Evolutionary conservation across 1,140 invertebrate species (phyloP).

Genomic region (Mylabris phalerata): DNA sequence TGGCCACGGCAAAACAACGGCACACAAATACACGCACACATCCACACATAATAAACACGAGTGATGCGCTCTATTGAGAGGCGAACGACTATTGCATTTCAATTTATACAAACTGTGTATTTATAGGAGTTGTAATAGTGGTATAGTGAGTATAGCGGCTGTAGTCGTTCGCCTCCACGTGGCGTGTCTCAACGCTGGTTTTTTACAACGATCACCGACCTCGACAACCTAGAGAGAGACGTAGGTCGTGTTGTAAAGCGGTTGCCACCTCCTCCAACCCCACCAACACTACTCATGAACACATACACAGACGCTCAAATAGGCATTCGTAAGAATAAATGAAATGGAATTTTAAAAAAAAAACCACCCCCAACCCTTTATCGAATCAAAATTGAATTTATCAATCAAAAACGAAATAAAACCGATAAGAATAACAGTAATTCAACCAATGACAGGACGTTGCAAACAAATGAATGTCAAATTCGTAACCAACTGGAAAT

Average conservation of each 20-base stretch:
- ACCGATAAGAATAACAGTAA: too few relatives aligned
- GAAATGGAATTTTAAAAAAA: too few relatives aligned
- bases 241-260: constrained; percentile 34
- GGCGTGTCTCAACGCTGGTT: constrained; percentile 30
- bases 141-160: constrained; percentile 27
- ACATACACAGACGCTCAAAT: too few relatives aligned
- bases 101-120: not conserved
- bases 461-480: too few relatives aligned
- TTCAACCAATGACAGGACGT: too few relatives aligned
- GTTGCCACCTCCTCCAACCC: constrained; percentile 6
- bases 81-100: constrained; percentile 32
- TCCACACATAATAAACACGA: too few relatives aligned
- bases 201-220: constrained; percentile 44
- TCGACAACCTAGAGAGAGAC: constrained; percentile 43
- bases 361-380: not conserved
- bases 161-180: constrained; percentile 45
- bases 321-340: too few relatives aligned
- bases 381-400: too few relatives aligned
- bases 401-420: too few relatives aligned
- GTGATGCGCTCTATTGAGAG: constrained; percentile 24
- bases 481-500: too few relatives aligned
- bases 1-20: constrained; percentile 4
- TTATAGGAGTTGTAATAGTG: constrained; percentile 16
- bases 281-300: constrained; percentile 1
- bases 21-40: constrained; percentile 20